These are phyloP conservation scores for Agonopterix alstromeriana DNA, from an alignment of 2,888 invertebrate genomes.

Conservation along the genomic window DNA sequence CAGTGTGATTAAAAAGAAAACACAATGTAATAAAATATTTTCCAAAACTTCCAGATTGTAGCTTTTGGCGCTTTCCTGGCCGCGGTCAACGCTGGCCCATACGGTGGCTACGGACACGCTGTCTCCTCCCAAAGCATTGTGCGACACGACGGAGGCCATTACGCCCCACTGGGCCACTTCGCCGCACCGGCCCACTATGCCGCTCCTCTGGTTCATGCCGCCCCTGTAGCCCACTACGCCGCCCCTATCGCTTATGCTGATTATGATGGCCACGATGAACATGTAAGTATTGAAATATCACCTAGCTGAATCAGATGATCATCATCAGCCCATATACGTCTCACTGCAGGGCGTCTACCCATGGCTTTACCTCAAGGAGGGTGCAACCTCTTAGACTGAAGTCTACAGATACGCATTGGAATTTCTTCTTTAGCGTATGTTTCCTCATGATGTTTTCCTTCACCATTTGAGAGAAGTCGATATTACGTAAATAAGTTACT, in stretches of 20 bases:
- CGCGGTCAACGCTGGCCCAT: slow-evolving; percentile 55
- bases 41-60: slow-evolving; percentile 42
- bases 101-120: slow-evolving; percentile 43
- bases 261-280: slow-evolving; percentile 39
- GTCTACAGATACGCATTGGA: too few species aligned
- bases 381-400: too few species aligned
- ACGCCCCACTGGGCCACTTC: slow-evolving; percentile 22
- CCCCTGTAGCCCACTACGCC: slow-evolving; percentile 31
- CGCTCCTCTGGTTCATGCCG: slow-evolving; percentile 29
- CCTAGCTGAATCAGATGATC: not conserved
- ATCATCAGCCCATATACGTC: too few species aligned
- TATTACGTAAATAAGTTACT: too few species aligned
- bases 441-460: too few species aligned
- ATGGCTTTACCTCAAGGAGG: too few species aligned
- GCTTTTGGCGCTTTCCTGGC: slow-evolving; percentile 58
- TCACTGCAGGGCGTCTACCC: too few species aligned
- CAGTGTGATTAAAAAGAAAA: too few species aligned
- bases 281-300: slow-evolving; percentile 26
- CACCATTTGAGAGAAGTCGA: too few species aligned
- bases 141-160: slow-evolving; percentile 39
- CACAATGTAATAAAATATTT: too few species aligned
- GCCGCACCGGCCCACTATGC: slow-evolving; percentile 34
- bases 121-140: slow-evolving; percentile 59
- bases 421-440: too few species aligned
- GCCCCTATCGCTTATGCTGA: slow-evolving; percentile 20